Evolutionary conservation across 2,888 invertebrate species (phyloP), one percentile per base, ranked within the genome.

Genomic region (Platycnemis pennipes): DNA sequence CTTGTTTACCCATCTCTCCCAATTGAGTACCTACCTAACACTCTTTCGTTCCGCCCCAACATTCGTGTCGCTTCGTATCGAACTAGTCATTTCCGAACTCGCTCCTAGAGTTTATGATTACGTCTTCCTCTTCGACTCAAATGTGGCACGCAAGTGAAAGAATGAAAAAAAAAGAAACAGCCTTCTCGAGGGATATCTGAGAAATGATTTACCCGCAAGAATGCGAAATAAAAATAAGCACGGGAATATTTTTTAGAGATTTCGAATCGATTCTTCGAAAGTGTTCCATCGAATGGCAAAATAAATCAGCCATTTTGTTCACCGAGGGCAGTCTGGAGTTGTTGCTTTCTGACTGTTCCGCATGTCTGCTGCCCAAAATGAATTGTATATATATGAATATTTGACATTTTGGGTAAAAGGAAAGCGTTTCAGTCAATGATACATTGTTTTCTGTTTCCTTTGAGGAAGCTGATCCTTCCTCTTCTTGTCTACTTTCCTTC

Each of bases 41-140:
- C 42, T 31, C 63, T 91, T 91, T 87, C 46, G 44, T 46, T 91
- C 31, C 37, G n/a, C 49, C 63, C 63, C 42, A 63, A 63, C 45
- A 63, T 42, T 91, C 91, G 44, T 63, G 91, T 91, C 37, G 42
- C 63, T 91, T 91, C 63, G 91, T 91, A 91, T 63, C 91, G 91
- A 91, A 91, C 91, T 91, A 91, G 91, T 91, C 91, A 91, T 91
- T 91, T 91, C 53, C n/a, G 44, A 91, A 91, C 91, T 91, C 91
- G 63, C 63, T 63, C 63, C 63, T 44, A 63, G 91, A 91, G 63
- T 69, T 77, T 77, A 77, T 77, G 77, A 77, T 77, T 77, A 77
- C 26, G 91, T 91, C 91, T 91, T 91, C 91, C 91, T 91, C 44
- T 91, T 63, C 44, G 91, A 91, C 63, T 56, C 63, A 56, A 63